Percentiles rank a stretch among this genome's conserved stretches.
Evolutionary conservation across 2,113 vertebrate genomes (phyloP).

Genomic region (Buteo buteo): DNA sequence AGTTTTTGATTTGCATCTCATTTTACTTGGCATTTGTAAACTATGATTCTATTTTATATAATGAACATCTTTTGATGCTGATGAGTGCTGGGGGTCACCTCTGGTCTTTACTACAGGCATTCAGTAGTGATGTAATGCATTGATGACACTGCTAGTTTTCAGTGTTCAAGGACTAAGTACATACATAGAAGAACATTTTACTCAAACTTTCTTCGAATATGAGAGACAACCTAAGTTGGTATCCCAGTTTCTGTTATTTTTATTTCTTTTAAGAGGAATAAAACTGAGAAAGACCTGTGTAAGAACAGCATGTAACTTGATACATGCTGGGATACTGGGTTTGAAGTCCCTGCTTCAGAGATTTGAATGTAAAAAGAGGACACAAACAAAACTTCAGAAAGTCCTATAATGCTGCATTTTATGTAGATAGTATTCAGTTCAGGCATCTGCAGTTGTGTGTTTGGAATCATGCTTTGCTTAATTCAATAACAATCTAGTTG

Average conservation of each 20-base stretch:
- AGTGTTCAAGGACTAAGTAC: neutral
- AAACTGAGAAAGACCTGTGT: neutral
- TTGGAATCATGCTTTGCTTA: neutral
- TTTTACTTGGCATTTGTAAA: neutral
- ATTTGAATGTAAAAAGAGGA: neutral
- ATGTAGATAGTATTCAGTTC: neutral
- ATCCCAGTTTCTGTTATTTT: neutral
- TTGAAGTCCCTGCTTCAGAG: neutral
- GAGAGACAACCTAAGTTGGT: neutral
- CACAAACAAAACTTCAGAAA: neutral
- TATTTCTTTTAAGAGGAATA: neutral
- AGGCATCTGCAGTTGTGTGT: neutral
- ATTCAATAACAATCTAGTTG: neutral
- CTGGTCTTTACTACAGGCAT: neutral
- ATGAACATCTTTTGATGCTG: neutral
- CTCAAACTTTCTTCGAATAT: neutral
- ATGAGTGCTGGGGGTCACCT: neutral
- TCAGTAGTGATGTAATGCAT: neutral
- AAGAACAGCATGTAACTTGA: neutral
- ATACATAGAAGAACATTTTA: neutral
- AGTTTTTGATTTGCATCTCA: neutral
- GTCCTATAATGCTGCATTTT: neutral
- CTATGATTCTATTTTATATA: neutral
- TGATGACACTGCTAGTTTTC: neutral
- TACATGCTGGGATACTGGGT: neutral